Evolutionary conservation across 2,888 invertebrate species (phyloP).

Genomic region (Priocnemis perturbator): DNA sequence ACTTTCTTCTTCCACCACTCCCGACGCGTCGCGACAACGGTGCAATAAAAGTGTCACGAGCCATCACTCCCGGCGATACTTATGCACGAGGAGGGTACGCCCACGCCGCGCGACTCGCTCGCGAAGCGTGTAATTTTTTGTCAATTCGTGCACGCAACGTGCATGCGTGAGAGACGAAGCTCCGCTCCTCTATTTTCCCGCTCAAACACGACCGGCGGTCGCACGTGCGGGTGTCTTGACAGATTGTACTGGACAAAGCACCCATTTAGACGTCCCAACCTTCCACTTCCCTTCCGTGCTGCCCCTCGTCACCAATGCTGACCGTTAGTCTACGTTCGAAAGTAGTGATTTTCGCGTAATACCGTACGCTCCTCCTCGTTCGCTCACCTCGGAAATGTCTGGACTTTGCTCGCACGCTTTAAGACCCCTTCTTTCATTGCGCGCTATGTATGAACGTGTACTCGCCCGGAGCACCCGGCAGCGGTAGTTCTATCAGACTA

Average conservation of each 20-base stretch:
- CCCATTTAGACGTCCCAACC: constrained; percentile 25
- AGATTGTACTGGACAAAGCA: constrained; percentile 63
- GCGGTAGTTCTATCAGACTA: no score
- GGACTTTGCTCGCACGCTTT: neutral
- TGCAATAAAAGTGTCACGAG: constrained; percentile 4
- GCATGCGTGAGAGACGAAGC: no score
- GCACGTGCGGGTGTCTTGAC: constrained; percentile 60
- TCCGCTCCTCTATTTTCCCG: no score
- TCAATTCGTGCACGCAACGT: no score
- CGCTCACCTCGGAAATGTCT: no score
- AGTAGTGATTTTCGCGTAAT: no score
- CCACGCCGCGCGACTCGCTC: no score
- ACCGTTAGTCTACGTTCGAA: no score
- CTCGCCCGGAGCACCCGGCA: neutral
- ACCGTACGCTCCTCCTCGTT: no score
- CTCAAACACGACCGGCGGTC: no score
- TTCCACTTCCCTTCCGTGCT: neutral
- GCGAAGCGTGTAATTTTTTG: no score
- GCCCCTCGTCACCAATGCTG: no score
- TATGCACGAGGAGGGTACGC: constrained; percentile 13
- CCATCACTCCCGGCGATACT: constrained; percentile 14
- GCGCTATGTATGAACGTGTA: neutral
- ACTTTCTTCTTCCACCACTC: neutral
- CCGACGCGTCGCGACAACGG: neutral
- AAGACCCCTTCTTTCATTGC: neutral